Conservation (phyloP, 2,888 invertebrate species). For the Eristalis pertinax region DNA sequence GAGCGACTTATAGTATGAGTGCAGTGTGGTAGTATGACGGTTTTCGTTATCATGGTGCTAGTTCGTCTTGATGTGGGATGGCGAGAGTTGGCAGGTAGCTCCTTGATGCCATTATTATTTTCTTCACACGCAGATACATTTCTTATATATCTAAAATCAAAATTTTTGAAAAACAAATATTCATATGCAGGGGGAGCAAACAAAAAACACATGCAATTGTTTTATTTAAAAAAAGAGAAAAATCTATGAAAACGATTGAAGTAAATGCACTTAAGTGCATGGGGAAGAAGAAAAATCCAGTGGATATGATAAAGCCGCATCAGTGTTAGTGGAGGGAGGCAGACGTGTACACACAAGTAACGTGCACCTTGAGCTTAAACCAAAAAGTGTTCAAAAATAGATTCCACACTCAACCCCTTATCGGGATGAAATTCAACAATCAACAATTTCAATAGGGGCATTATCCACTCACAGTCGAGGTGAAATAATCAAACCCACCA, state of each 20-base stretch:
- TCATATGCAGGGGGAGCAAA: conserved; percentile 38
- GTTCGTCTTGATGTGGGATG: background rate
- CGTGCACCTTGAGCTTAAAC: conserved; percentile 30
- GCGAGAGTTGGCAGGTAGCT: background rate
- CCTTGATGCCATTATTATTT: background rate
- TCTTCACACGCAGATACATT: background rate
- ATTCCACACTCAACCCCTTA: conserved; percentile 53
- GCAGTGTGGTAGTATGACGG: background rate
- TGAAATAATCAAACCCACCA: conserved; percentile 54
- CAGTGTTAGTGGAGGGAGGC: conserved; percentile 38
- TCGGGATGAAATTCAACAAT: conserved; percentile 52
- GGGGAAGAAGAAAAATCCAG: conserved; percentile 38
- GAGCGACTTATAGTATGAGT: conserved; percentile 2
- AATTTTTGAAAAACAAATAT: background rate
- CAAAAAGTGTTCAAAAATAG: conserved; percentile 22
- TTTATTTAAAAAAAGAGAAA: conserved; percentile 32
- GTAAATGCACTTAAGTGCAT: conserved; percentile 62
- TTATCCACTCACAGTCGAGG: conserved; percentile 35
- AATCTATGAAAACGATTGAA: conserved; percentile 26
- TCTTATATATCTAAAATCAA: background rate
- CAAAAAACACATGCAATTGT: conserved; percentile 13
- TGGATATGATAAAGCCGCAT: conserved; percentile 46
- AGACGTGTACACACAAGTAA: conserved; percentile 21
- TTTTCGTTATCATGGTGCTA: background rate
- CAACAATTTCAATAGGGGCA: conserved; percentile 57